A percentile compares a stretch with the other conserved stretches of the same genome.
Conservation (phyloP, 1,140 invertebrate species). For the Zaprionus davidi region DNA sequence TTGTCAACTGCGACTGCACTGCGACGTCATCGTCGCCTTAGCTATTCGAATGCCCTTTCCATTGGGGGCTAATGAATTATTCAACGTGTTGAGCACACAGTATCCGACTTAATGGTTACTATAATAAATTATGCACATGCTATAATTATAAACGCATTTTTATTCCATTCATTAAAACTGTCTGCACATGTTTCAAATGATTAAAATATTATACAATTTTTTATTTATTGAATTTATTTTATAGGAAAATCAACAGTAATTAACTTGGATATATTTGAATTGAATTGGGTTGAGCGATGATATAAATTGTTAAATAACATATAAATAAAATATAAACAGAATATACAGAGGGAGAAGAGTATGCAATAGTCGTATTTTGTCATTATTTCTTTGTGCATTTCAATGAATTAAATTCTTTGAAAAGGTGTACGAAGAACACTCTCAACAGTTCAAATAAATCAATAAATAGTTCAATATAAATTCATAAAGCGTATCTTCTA, state of each 20-base stretch:
- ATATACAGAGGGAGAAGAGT: background rate
- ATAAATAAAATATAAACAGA: background rate
- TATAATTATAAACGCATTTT: slow-evolving; percentile 4
- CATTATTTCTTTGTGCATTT: background rate
- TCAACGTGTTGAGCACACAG: background rate
- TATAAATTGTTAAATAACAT: background rate
- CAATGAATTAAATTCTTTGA: background rate
- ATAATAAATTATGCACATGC: slow-evolving; percentile 1
- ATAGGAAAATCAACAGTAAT: background rate
- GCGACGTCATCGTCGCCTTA: slow-evolving; percentile 58
- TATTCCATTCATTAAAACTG: background rate
- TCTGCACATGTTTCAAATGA: background rate
- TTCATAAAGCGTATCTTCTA: slow-evolving; percentile 5
- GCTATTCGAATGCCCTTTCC: slow-evolving; percentile 49
- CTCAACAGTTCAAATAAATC: background rate
- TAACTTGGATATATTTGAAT: background rate
- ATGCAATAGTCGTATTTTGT: background rate
- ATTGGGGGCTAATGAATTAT: background rate
- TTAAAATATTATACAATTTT: background rate
- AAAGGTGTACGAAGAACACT: background rate
- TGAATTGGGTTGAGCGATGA: background rate
- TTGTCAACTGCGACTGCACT: slow-evolving; percentile 52
- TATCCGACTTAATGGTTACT: background rate
- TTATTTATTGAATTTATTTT: background rate
- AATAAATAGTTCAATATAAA: background rate